These are phyloP conservation scores for Leucophenga montana DNA, from an alignment of 2,888 invertebrate species.

Conservation along the genomic window DNA sequence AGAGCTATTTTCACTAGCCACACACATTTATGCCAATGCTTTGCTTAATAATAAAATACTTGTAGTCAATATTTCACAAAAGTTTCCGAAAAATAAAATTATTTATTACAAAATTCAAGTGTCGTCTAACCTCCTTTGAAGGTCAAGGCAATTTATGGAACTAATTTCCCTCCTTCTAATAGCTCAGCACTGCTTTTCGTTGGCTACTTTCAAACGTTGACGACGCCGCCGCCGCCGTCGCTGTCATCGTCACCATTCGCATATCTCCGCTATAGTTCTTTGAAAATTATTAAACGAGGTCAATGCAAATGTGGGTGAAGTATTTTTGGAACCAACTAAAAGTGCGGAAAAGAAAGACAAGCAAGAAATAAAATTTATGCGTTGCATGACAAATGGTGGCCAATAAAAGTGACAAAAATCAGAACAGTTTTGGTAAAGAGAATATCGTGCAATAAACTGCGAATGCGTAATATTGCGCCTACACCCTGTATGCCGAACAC, in stretches of 20 bases:
- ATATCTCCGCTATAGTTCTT: background rate
- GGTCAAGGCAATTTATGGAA: conserved; percentile 22
- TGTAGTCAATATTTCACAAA: too few relatives aligned
- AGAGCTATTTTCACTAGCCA: too few relatives aligned
- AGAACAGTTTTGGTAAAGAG: too few relatives aligned
- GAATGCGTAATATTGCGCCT: background rate
- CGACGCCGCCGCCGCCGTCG: too few relatives aligned
- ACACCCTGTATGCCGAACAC: background rate
- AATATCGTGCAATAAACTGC: background rate
- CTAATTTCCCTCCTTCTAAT: background rate
- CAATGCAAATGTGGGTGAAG: conserved; percentile 34
- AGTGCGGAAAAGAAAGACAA: background rate
- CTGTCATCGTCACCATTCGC: background rate
- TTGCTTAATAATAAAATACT: too few relatives aligned
- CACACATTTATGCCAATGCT: too few relatives aligned
- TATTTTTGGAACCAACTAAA: conserved; percentile 15
- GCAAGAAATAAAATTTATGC: conserved; percentile 15
- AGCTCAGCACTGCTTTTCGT: background rate
- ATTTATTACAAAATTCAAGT: background rate
- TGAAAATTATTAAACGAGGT: conserved; percentile 26
- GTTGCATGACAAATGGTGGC: background rate
- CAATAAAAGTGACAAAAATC: background rate
- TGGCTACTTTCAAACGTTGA: background rate
- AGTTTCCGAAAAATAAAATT: too few relatives aligned
- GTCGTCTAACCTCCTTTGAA: conserved; percentile 18